Base-by-base conservation (phyloP, 1,140 invertebrate species). In the Acromyrmex charruanus region DNA sequence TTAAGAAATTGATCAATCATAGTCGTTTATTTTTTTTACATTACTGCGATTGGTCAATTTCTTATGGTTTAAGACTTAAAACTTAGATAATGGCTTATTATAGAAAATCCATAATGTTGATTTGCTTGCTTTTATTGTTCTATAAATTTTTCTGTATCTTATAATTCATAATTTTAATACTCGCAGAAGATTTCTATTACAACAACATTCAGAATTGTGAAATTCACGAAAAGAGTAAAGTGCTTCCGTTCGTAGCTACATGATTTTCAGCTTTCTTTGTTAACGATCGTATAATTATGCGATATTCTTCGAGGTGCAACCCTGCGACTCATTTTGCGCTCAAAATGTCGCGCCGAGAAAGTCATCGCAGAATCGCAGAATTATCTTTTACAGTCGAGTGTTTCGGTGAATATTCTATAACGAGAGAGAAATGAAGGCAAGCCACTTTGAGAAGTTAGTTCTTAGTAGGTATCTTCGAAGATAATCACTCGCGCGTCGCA, bases 401-500 rank as follows among this genome's bases (percentile, higher is more conserved):
- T 81, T 44, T 44, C 66, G 39, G 35, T 84, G 39, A 84, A 74
- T 84, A 84, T 74, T 84, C 71, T 74, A 63, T 61, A 63, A 84
- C 80, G 55, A 82, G 12, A 51, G 35, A 59, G 25, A 63, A 61
- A 84, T 31, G 28, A 75, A 82, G 39, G 7, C 1, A n/a, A 31
- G 6, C 12, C 25, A 18, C 69, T 74, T 84, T 84, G 69, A 74
- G 44, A 9, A 35, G 58, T 84, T 75, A 21, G 63, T 80, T 84
- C 80, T 51, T 35, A 39, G 44, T 35, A 39, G 55, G 44, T 71
- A 85, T 75, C 79, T 61, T 53, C 53, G 63, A 63, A 82, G 80
- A 89, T 89, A 90, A 85, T 88, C 87, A 71, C 53, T 55, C 68
- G 68, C 59, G 61, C 63, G 21, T 84, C 49, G 25, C 66, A 75